Percentiles rank a stretch among this genome's conserved stretches.
These are phyloP conservation scores for Catocala nupta DNA, from an alignment of 2,888 invertebrate genomes.

Conservation along the genomic window DNA sequence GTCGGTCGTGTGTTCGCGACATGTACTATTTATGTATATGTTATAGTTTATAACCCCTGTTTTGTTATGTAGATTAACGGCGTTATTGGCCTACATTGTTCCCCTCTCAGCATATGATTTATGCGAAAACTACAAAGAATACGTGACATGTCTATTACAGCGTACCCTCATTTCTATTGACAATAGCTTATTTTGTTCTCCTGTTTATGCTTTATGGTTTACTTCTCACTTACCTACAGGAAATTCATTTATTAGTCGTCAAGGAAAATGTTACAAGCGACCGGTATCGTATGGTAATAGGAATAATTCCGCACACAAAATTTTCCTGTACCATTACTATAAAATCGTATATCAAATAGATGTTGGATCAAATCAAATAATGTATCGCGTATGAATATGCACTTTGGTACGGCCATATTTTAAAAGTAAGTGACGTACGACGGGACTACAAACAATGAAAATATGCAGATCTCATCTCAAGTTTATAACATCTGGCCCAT, in stretches of 20 bases:
- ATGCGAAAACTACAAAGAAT: slow-evolving; percentile 57
- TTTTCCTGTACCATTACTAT: too few species aligned
- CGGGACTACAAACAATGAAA: slow-evolving; percentile 36
- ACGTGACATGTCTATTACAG: slow-evolving; percentile 48
- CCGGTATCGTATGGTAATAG: too few species aligned
- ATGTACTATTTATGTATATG: slow-evolving; percentile 48
- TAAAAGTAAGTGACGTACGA: slow-evolving; percentile 8
- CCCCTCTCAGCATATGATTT: slow-evolving; percentile 58
- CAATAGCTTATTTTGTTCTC: slow-evolving; percentile 22
- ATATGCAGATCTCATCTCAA: slow-evolving; percentile 49
- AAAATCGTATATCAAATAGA: too few species aligned
- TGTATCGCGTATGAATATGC: too few species aligned
- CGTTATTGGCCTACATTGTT: slow-evolving; percentile 64
- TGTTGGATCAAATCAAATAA: too few species aligned
- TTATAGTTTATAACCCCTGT: slow-evolving; percentile 57
- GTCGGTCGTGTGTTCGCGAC: slow-evolving; percentile 45
- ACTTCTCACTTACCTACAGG: slow-evolving; percentile 20
- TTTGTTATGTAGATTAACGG: slow-evolving; percentile 73
- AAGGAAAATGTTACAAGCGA: too few species aligned
- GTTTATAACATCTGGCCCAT: slow-evolving; percentile 54
- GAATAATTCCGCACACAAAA: too few species aligned
- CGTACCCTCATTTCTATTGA: slow-evolving; percentile 42
- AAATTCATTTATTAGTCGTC: too few species aligned
- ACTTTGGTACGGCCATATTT: too few species aligned
- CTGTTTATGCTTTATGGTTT: slow-evolving; percentile 25